Evolutionary conservation across 2,888 invertebrate genomes (phyloP), one percentile per base, ranked within the genome.

Genomic region (Cantharis rustica): DNA sequence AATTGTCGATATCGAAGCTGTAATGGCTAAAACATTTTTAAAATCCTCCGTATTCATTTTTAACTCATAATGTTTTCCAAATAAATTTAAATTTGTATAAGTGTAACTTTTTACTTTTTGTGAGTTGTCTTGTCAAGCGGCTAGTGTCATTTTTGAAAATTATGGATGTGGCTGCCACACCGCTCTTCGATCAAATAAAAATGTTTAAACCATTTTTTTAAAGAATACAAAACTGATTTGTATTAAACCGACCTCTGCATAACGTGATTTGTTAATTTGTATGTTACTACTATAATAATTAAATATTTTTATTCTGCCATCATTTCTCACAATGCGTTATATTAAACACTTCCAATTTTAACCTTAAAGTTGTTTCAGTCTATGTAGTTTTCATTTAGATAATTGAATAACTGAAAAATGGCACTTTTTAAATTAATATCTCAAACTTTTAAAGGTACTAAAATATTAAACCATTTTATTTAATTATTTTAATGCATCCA

Each of bases 1-100:
- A 81, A 96, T 92, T 15, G 96, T 96, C 79, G 94, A 93, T 77
- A 93, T 88, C 68, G 95, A 94, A 61, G 96, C 96, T 64, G 92
- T 89, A 3, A 88, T 85, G 10, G 90, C 90, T 70, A 91, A 84
- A 72, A 88, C 79, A 72, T 89, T 88, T 84, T 89, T 90, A 75
- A 88, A 87, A 62, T 85, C 86, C 75, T 83, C 82, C 71, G 86
- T 84, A 79, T 85, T 84, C 89, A 89, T 89, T 69, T 76, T 84
- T 77, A 63, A 3, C 11, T 71, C 71, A 71, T 71, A 47, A n/a
- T 47, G 47, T 47, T 47, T 47, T 1, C n/a, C 13, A 47, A n/a
- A 47, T 7, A 47, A 47, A 47, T 47, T 47, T 47, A 47, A 47
- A 47, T 47, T 47, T 47, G 47, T 47, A 47, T 47, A 7, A n/a